Evolutionary conservation across 1,140 invertebrate genomes (phyloP), one percentile per base, ranked within the genome.

Genomic region (Drosophila subobscura): DNA sequence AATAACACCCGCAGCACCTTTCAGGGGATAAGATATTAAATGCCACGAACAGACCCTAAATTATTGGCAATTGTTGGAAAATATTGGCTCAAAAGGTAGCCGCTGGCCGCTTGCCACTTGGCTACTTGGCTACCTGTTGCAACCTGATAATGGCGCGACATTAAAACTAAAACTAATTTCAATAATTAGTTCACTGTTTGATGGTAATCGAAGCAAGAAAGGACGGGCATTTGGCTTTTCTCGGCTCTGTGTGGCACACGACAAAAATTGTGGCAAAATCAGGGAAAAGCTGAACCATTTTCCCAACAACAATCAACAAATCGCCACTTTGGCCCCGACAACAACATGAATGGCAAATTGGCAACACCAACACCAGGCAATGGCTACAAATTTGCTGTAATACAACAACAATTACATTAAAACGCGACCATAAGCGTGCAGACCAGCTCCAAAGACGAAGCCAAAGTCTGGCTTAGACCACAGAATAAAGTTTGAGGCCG

Each of bases 361-460:
- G 33, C 81, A 85, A 86, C 79, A 71, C 27, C 53, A 70, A 70
- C 55, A 51, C 27, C 61, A 60, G 27, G 49, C 58, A 63, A 72
- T 73, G 67, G 51, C 76, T 72, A 79, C 81, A 85, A 86, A 86
- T 86, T 86, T 86, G 83, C 83, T 86, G 83, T 86, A 81, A 86
- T 88, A 79, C 83, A 86, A 86, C 83, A 88, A 88, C 83, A 88
- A 88, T 88, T 88, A 88, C 83, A 88, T 89, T 88, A 88, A 88
- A 89, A 88, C 83, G 83, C 83, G 84, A 89, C 79, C 79, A 88
- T 86, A 81, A 86, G 81, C 81, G 81, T 88, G 84, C 79, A 59
- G 46, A 56, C 49, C 74, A 65, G 59, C 40, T 57, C 54, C 59
- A 65, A 58, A 55, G 59, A 40, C 65, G 54, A 57, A 58, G 77